Conservation (phyloP, 2,797 vertebrate genomes). For the Takifugu ocellatus region DNA sequence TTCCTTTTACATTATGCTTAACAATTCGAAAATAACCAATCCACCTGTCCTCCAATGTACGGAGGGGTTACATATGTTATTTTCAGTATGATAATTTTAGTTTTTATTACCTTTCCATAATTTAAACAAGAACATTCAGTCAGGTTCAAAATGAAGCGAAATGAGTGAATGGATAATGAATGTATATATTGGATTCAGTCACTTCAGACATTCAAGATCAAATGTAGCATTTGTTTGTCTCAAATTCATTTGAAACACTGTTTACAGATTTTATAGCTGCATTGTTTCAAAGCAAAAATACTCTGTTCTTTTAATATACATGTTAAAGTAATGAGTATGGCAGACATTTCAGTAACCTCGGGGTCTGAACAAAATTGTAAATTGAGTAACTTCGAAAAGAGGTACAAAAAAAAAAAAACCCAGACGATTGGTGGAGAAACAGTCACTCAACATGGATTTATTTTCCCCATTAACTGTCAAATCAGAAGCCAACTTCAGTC, state of each 20-base stretch:
- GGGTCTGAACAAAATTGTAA: constrained; percentile 21
- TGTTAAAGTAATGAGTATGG: constrained; percentile 30
- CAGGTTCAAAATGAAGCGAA: background rate
- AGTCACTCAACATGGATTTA: no score
- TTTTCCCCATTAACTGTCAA: no score
- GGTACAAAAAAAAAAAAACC: no score
- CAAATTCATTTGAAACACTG: background rate
- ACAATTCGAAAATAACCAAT: no score
- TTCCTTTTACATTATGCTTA: no score
- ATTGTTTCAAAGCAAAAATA: constrained; percentile 14
- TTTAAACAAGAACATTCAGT: background rate
- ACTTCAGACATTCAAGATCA: constrained; percentile 6
- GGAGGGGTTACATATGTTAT: no score
- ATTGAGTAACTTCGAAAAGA: constrained; percentile 2
- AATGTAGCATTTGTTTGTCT: constrained; percentile 6
- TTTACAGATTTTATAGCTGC: constrained; percentile 7
- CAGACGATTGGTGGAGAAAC: no score
- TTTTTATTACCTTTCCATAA: background rate
- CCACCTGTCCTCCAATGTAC: no score
- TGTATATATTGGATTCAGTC: constrained; percentile 1
- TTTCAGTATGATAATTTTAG: background rate
- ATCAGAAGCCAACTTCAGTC: no score
- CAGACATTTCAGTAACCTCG: constrained; percentile 16
- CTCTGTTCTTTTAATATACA: constrained; percentile 33
- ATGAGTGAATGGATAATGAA: constrained; percentile 4